Evolutionary conservation across 1,140 invertebrate species (phyloP).

Genomic region (Steinernema feltiae): DNA sequence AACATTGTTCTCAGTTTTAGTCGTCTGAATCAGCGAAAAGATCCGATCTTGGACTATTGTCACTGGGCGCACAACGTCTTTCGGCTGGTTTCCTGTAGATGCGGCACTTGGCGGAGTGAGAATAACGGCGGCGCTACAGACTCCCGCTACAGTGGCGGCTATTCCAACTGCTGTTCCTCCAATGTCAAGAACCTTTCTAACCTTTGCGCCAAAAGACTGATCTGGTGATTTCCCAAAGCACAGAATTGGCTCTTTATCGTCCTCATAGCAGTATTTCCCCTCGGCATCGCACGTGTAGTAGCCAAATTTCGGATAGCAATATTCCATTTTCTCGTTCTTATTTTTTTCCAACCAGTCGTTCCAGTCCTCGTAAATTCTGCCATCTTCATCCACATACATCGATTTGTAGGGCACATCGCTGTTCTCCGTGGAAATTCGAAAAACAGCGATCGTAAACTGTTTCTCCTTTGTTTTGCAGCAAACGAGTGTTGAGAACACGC

Average conservation of each 20-base stretch:
- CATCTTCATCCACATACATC: conserved; percentile 6
- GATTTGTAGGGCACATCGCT: background rate
- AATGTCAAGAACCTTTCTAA: background rate
- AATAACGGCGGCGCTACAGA: no score
- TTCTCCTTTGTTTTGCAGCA: conserved; percentile 9
- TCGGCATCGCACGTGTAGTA: conserved; percentile 7
- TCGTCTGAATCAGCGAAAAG: no score
- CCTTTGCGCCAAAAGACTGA: background rate
- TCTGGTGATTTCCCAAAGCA: conserved; percentile 11
- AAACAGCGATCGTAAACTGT: background rate
- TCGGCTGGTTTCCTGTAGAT: no score
- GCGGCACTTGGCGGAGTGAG: no score
- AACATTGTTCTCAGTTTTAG: no score
- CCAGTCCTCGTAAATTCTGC: conserved; percentile 15
- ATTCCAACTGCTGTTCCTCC: no score
- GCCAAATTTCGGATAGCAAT: background rate
- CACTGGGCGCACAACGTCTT: no score
- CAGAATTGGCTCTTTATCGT: background rate
- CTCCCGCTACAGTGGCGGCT: no score
- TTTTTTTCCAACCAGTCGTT: conserved; percentile 17
- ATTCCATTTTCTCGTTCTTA: conserved; percentile 10
- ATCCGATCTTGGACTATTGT: no score
- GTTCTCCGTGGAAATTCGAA: background rate
- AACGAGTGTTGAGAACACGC: conserved; percentile 4
- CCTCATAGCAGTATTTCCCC: background rate